These are phyloP conservation scores for Eulemur macaco DNA, from an alignment of 2,113 vertebrate genomes.

Conservation along the genomic window DNA sequence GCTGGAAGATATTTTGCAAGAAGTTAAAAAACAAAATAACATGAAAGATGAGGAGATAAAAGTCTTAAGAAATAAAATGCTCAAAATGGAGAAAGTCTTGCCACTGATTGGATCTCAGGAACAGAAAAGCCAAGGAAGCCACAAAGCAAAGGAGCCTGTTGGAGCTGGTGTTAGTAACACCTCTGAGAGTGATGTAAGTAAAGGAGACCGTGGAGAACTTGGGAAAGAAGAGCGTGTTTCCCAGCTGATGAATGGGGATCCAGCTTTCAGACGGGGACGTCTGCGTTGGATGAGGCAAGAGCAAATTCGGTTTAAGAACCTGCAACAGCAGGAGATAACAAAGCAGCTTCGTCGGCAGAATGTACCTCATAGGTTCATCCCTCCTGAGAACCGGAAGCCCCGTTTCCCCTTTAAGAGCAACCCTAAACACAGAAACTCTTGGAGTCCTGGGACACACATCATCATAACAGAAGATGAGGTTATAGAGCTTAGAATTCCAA, in stretches of 20 bases:
- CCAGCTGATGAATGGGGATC: conserved; percentile 87
- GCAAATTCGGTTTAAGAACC: conserved; percentile 93
- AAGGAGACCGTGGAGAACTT: conserved; percentile 78
- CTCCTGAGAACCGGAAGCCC: conserved; percentile 96
- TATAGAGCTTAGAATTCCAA: conserved; percentile 95
- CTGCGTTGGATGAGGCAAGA: conserved; percentile 97
- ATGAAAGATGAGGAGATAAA: conserved; percentile 99
- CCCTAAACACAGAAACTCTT: conserved; percentile 96
- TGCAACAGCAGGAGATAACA: conserved; percentile 97
- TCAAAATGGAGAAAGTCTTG: conserved; percentile 98
- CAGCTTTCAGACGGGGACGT: conserved; percentile 88
- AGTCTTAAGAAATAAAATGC: conserved; percentile 95
- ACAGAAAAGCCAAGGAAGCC: conserved; percentile 74
- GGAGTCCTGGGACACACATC: conserved; percentile 98
- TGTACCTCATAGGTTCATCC: conserved; percentile 95
- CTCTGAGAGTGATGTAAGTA: conserved; percentile 58
- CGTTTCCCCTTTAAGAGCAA: conserved; percentile 98
- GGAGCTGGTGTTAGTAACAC: conserved; percentile 46
- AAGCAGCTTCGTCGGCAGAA: conserved; percentile 94
- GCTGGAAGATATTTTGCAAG: conserved; percentile 96
- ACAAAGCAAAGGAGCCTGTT: conserved; percentile 68
- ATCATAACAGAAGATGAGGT: conserved; percentile 97
- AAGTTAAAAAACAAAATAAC: conserved; percentile 99
- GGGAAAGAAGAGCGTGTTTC: conserved; percentile 85
- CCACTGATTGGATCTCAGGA: conserved; percentile 93